Base-by-base conservation (phyloP, 2,797 vertebrate genomes). In the Gastrophryne carolinensis region DNA sequence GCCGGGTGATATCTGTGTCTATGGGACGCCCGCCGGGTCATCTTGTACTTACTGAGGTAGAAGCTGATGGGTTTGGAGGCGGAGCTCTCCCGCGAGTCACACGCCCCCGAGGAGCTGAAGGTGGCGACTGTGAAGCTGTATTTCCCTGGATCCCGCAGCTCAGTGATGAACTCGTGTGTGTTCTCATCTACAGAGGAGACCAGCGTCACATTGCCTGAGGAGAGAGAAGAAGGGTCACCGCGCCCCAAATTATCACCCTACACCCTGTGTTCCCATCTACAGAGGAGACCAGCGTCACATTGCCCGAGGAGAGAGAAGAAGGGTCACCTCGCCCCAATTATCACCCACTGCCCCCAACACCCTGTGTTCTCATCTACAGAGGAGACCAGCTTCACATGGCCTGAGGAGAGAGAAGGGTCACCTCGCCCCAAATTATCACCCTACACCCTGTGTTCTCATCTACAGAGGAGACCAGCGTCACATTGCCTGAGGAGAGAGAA, bases 191-290 rank as follows among this genome's bases (percentile, higher is more conserved):
- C 92, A 0, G 90, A 92, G 34, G 93, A 90, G 7, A 87, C 90
- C 60, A 95, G 91, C 0, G 92, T 93, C 1, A 87, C 79, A 82
- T 97, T 94, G 15, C 94, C 97, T 98, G 12, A 23, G 56, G 7
- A 17, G 29, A 35, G 30, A 29, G n/a, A 62, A 11, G 30, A 32
- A 15, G 24, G 50, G 29, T 39, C 37, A 39, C 12, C 29, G 4
- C 1, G 23, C 10, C 32, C 5, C 24, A 2, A 58, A n/a, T n/a
- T n/a, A n/a, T n/a, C n/a, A n/a, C n/a, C n/a, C n/a, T n/a, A n/a
- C n/a, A n/a, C n/a, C n/a, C n/a, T n/a, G 93, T 92, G 86, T 95
- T 95, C 75, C 96, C 95, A 1, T 94, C 94, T 65, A 98, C 92
- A 0, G 90, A 92, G 34, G 93, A 90, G 7, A 87, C 90, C 60